Evolutionary conservation across 2,113 vertebrate species (phyloP), one percentile per base, ranked within the genome.

Genomic region (Neolamprologus toae): DNA sequence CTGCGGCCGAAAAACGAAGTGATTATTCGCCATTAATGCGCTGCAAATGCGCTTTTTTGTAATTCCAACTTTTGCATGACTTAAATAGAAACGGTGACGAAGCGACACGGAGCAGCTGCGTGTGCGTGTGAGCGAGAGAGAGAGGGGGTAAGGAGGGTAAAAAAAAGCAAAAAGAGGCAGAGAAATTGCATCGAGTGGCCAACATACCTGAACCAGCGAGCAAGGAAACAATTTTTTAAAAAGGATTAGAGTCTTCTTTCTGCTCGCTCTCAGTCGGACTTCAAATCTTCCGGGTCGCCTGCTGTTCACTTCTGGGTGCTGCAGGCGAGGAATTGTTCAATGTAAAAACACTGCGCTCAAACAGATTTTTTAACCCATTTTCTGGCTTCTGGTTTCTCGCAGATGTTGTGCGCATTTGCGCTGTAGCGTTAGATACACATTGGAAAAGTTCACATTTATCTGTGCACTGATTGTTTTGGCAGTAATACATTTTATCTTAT

Each of bases 221-320:
- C 68, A 94, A 17, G 86, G 92, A 85, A 82, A 89, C 91, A 19
- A 92, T 88, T 89, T 78, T 73, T 51, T 66, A 88, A 91, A 94
- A 89, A 89, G 91, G 94, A 88, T 93, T 94, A 63, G 83, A 92
- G 93, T 95, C 93, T 86, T 95, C 95, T 96, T 94, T 94, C 94
- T 94, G 94, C 95, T 93, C 90, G 94, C 91, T 92, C 91, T 95
- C 95, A 94, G 92, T 93, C 95, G 91, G 95, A 96, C 95, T 97
- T 96, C 97, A 97, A 97, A 97, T 96, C 97, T 98, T 98, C 97
- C 98, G 97, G 98, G 97, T 98, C 97, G 97, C 97, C 97, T 97
- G 96, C 97, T 96, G 97, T 98, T 98, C 97, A 98, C 97, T 98
- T 98, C 98, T 98, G 97, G 97, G 97, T 97, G 96, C 94, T 97